Evolutionary conservation across 2,888 invertebrate genomes (phyloP), one percentile per base, ranked within the genome.

Genomic region (Mythimna loreyi): DNA sequence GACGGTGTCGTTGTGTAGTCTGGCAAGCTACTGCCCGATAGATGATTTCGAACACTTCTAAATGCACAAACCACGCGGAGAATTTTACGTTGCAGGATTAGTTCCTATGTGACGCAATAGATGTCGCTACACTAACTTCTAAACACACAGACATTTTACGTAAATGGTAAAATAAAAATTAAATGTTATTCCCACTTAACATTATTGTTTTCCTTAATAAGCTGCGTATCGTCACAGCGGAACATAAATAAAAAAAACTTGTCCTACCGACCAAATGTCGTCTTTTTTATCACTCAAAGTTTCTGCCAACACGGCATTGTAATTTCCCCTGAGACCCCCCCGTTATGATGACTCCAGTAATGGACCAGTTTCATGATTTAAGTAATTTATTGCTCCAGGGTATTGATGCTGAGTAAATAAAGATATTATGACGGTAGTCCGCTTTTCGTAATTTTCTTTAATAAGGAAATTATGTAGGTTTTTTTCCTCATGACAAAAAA

Each of bases 301-400:
- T 84, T 72, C 30, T 60, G 72, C 70, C 67, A 65, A 78, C 83
- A 75, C 66, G 49, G 72, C 67, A 80, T 84, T 83, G 80, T 84
- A 80, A 84, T 84, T 84, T 84, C 84, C 84, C 84, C 6, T 6
- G 84, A 40, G 83, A 19, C 9, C 19, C 56, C 40, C 21, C 64
- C 72, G 84, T 75, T 84, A 84, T 78, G 81, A 82, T 76, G 79
- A 70, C 80, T 75, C 80, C 84, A 65, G 67, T 69, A 78, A 81
- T 82, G 71, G 75, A 59, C 67, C 50, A 49, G 55, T 58, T 47
- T 65, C 74, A 72, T 81, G 72, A 83, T 79, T 83, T 74, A 55
- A 76, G 79, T 76, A 83, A 82, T 79, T 78, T 75, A 83, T 67
- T 63, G 47, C 80, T 72, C 66, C 8, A 30, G 60, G 67, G 59